Conservation (phyloP, 1,140 invertebrate genomes). For the Plectrocnemia conspersa region DNA sequence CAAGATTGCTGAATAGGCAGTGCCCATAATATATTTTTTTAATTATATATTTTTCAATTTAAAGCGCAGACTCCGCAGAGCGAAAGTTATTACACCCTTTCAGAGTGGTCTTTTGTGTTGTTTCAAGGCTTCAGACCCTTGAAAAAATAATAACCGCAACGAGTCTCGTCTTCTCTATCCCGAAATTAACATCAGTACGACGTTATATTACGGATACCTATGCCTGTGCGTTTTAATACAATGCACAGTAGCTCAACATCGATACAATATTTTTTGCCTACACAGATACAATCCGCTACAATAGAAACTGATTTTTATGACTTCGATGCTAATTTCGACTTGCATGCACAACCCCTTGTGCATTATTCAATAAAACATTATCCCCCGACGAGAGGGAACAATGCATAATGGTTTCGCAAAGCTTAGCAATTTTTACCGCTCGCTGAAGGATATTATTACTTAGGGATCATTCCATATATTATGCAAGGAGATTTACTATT, state of each 20-base stretch:
- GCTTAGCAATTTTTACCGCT: slow-evolving; percentile 29
- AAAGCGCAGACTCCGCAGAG: neutral
- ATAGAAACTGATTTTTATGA: slow-evolving; percentile 13
- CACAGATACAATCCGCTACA: neutral
- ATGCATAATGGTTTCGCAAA: slow-evolving; percentile 29
- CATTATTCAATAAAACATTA: slow-evolving; percentile 33
- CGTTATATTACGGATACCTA: neutral
- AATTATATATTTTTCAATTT: no score
- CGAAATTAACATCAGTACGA: slow-evolving; percentile 1
- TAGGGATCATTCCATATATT: neutral
- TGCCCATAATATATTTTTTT: no score
- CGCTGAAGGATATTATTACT: slow-evolving; percentile 19
- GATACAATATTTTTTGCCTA: no score
- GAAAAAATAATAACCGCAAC: slow-evolving; percentile 26
- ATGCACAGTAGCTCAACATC: no score
- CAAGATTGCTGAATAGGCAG: no score
- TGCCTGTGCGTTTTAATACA: no score
- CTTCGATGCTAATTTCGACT: slow-evolving; percentile 25
- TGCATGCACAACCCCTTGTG: slow-evolving; percentile 20
- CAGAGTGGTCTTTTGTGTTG: slow-evolving; percentile 11
- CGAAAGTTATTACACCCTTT: slow-evolving; percentile 14
- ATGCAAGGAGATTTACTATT: neutral
- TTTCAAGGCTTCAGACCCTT: slow-evolving; percentile 20
- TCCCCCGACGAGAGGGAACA: slow-evolving; percentile 18
- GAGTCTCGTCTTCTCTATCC: slow-evolving; percentile 4